These are phyloP conservation scores for Habrosyne pyritoides DNA, from an alignment of 2,888 invertebrate genomes.

Conservation along the genomic window DNA sequence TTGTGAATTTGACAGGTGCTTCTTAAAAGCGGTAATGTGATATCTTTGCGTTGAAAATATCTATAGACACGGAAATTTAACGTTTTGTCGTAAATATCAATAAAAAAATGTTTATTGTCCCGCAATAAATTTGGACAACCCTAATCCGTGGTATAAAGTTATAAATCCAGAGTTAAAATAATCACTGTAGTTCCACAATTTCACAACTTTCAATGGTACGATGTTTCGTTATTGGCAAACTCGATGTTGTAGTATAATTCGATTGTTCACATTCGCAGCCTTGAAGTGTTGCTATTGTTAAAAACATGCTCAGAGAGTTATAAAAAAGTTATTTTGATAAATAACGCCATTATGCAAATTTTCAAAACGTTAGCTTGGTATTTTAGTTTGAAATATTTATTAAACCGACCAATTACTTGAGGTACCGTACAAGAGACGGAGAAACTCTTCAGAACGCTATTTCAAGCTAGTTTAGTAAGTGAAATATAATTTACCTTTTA, in stretches of 20 bases:
- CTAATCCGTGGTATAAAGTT: slow-evolving; percentile 20
- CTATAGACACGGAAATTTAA: no score
- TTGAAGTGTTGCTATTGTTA: background rate
- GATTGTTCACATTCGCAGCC: background rate
- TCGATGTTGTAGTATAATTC: slow-evolving; percentile 3
- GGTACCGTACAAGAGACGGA: no score
- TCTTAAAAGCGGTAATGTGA: no score
- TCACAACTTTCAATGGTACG: slow-evolving; percentile 1
- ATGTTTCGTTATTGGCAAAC: slow-evolving; percentile 7
- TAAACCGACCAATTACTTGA: no score
- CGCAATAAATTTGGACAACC: background rate
- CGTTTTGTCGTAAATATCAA: background rate
- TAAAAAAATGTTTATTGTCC: background rate
- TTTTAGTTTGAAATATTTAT: background rate
- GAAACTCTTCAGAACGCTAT: no score
- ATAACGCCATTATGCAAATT: background rate
- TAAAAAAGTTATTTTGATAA: background rate
- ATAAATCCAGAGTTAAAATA: slow-evolving; percentile 35
- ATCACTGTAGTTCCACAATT: slow-evolving; percentile 4
- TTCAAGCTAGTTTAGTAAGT: no score
- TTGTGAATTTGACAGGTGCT: no score
- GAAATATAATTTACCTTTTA: no score
- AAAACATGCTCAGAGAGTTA: background rate
- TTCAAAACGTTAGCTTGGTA: background rate
- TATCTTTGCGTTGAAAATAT: no score